phyloP scores from a whole-genome alignment of 2,888 invertebrate species.

The Spilarctia lutea region DNA sequence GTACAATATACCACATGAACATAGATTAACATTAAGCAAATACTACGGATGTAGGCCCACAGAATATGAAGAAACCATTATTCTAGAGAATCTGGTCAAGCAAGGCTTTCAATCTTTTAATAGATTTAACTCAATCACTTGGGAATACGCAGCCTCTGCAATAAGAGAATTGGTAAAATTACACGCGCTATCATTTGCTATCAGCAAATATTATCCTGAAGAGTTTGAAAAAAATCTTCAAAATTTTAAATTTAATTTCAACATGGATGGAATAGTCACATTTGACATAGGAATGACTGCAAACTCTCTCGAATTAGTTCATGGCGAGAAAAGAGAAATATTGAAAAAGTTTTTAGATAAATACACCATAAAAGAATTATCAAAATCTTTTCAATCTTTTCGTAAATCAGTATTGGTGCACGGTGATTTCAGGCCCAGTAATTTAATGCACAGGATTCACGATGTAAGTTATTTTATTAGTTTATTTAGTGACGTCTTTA shows the following conservation, averaged over 20 bases:
- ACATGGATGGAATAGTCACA: neutral
- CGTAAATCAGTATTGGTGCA: slow-evolving; percentile 27
- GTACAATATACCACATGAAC: neutral
- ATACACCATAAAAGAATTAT: neutral
- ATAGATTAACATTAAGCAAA: neutral
- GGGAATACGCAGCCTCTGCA: no score
- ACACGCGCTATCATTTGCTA: slow-evolving; percentile 66
- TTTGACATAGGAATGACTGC: neutral
- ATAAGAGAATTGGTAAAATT: slow-evolving; percentile 60
- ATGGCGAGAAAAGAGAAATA: neutral
- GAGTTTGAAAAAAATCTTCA: slow-evolving; percentile 45
- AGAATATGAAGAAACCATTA: slow-evolving; percentile 58
- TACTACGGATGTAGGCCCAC: neutral
- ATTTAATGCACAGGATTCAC: slow-evolving; percentile 50
- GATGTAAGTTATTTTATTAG: slow-evolving; percentile 45
- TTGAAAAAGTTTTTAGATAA: slow-evolving; percentile 5
- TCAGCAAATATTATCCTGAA: slow-evolving; percentile 55
- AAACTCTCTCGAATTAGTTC: neutral
- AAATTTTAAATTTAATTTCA: slow-evolving; percentile 45
- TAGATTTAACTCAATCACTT: slow-evolving; percentile 55
- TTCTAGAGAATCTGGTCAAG: slow-evolving; percentile 57
- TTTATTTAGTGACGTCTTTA: no score
- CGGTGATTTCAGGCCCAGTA: slow-evolving; percentile 54
- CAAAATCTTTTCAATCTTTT: neutral
- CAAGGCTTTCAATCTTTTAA: slow-evolving; percentile 57